Conservation (phyloP, 1,140 invertebrate species). For the Mamestra configurata region DNA sequence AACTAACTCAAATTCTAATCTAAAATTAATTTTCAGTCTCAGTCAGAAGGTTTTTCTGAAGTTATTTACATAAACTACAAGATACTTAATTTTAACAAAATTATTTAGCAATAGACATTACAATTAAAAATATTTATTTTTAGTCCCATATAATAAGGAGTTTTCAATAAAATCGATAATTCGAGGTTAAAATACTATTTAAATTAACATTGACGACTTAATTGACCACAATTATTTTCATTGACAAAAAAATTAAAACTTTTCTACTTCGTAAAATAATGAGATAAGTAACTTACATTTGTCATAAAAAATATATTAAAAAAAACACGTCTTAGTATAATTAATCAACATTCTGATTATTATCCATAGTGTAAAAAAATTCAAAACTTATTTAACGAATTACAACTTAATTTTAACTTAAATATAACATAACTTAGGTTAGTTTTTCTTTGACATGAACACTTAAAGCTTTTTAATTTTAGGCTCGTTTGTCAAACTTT, state of each 20-base stretch:
- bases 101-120: conserved; percentile 2
- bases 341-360: conserved; percentile 2
- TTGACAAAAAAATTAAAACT: background rate
- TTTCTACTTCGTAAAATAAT: background rate
- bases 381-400: background rate
- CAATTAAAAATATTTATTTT: background rate
- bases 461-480: conserved; percentile 81
- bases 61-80: conserved; percentile 35
- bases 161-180: conserved; percentile 29
- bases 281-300: background rate
- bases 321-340: conserved; percentile 5
- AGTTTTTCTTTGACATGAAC: conserved; percentile 78
- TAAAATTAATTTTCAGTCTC: conserved; percentile 52
- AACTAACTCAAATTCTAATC: conserved; percentile 36
- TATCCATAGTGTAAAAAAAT: background rate
- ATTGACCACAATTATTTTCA: conserved; percentile 28
- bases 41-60: conserved; percentile 42
- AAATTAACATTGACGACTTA: conserved; percentile 35
- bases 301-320: conserved; percentile 3
- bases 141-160: background rate
- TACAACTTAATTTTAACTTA: background rate
- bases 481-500: conserved; percentile 67
- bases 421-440: conserved; percentile 9
- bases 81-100: conserved; percentile 14
- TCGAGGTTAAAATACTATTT: conserved; percentile 36